Evolutionary conservation across 2,113 vertebrate genomes (phyloP).

Genomic region (Colaptes auratus): DNA sequence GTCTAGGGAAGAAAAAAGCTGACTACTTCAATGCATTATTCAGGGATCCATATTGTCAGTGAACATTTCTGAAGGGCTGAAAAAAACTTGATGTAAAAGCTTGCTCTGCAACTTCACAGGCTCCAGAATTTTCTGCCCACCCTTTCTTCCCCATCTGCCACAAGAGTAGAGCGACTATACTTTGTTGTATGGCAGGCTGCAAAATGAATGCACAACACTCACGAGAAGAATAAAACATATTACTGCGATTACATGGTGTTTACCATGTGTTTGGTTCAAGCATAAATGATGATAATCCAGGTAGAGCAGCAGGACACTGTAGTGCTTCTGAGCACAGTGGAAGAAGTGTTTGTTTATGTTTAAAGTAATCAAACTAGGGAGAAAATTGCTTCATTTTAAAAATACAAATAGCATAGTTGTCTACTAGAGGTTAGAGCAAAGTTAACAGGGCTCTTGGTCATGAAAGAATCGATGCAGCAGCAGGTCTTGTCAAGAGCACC

Average conservation of each 20-base stretch:
- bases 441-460: not conserved
- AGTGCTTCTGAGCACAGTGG: not conserved
- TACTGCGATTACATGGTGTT: not conserved
- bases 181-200: not conserved
- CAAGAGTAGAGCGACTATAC: not conserved
- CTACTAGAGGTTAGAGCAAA: not conserved
- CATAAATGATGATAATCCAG: not conserved
- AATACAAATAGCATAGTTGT: not conserved
- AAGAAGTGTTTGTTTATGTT: not conserved
- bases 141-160: not conserved
- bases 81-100: not conserved
- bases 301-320: not conserved
- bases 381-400: not conserved
- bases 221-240: not conserved
- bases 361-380: not conserved
- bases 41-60: not conserved
- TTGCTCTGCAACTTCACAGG: not conserved
- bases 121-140: not conserved
- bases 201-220: not conserved
- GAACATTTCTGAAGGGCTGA: not conserved
- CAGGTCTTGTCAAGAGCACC: not conserved
- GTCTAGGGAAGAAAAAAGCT: not conserved
- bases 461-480: not conserved
- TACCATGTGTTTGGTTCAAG: not conserved
- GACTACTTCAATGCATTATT: not conserved